Percentiles rank a stretch among this genome's conserved stretches.
phyloP scores from a whole-genome alignment of 2,113 vertebrate species.

The Cottus gobio region DNA sequence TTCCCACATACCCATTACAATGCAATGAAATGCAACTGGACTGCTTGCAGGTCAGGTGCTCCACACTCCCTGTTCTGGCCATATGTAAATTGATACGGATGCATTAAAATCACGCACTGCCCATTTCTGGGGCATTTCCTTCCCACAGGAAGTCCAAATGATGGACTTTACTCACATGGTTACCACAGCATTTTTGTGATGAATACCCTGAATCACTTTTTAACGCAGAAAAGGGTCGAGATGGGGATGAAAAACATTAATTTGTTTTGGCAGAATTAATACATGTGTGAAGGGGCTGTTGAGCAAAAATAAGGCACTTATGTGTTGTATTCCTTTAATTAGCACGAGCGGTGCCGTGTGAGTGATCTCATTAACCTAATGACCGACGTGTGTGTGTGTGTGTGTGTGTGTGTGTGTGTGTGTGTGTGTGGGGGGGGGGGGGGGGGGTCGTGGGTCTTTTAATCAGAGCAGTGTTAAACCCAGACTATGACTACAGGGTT shows the following conservation, averaged over 20 bases:
- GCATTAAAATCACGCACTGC: conserved; percentile 37
- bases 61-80: background rate
- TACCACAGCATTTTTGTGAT: background rate
- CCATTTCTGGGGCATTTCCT: conserved; percentile 18
- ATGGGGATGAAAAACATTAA: background rate
- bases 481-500: conserved; percentile 54
- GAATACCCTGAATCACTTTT: background rate
- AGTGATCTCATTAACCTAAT: conserved; percentile 71
- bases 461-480: conserved; percentile 55
- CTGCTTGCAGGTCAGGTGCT: conserved; percentile 4
- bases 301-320: background rate
- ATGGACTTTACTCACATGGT: background rate
- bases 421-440: too few relatives aligned
- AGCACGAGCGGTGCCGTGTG: conserved; percentile 21
- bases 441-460: conserved; percentile 46
- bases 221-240: background rate
- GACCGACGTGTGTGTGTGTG: too few relatives aligned
- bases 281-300: background rate
- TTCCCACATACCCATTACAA: background rate
- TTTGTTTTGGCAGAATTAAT: background rate
- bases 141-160: conserved; percentile 32
- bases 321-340: conserved; percentile 56
- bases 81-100: conserved; percentile 31
- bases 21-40: too few relatives aligned
- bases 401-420: too few relatives aligned